Evolutionary conservation across 2,797 vertebrate genomes (phyloP), one percentile per base, ranked within the genome.

Genomic region (Moxostoma hubbsi): DNA sequence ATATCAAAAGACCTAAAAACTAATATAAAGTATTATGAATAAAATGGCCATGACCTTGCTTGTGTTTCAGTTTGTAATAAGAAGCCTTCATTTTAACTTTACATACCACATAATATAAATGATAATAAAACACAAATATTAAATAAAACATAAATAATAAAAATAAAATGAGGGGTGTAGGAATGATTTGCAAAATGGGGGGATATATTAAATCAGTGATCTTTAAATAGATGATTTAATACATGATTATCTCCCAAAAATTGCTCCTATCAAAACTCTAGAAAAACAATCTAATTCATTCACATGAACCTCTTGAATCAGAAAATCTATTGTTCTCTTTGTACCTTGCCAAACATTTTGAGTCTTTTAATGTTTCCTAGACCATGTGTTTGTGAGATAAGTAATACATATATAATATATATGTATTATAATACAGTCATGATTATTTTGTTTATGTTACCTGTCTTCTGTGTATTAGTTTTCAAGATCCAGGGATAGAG

Each of bases 11-110:
- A 55, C 47, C 46, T 54, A 59, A 76, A 59, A 36, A 67, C 55
- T 67, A 58, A 58, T 54, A 76, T 54, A 36, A 4, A 36, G 36
- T 36, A 76, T 76, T 16, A 76, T 24, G 67, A 47, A 50, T 43
- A 15, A 76, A 43, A 46, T 36, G 5, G 16, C 18, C 36, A 36
- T 59, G 54, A 58, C n/a, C 6, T 18, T 76, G 54, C 9, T 59
- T 68, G 64, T 51, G 45, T 15, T 49, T 75, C 9, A n/a, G 9
- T 9, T 50, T 43, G 49, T 13, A 51, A 15, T 10, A 43, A 50
- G n/a, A 15, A 24, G 6, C 74, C 4, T 5, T 54, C n/a, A 45
- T 9, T 36, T 36, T 36, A 24, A 36, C 36, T 36, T 11, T 51
- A 65, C 7, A 12, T 9, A 47, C 5, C 18, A 47, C 18, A 16